A percentile compares a stretch with the other conserved stretches of the same genome.
Conservation (phyloP, 2,113 vertebrate genomes). For the Platysternon megacephalum region DNA sequence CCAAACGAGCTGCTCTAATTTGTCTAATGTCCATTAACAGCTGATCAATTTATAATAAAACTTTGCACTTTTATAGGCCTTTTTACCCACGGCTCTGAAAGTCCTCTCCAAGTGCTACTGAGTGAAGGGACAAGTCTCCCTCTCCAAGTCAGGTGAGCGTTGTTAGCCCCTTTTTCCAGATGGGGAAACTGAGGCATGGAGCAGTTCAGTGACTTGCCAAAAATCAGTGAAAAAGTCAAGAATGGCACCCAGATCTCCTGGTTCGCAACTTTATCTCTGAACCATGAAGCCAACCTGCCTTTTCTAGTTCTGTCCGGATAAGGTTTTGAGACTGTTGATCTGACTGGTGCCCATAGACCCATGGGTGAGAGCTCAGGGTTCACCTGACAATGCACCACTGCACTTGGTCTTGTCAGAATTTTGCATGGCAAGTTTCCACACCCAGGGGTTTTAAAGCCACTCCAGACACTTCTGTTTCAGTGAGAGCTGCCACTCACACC, state of each 20-base stretch:
- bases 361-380: neutral
- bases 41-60: conserved; percentile 68
- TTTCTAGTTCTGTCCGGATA: no score
- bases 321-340: neutral
- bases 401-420: neutral
- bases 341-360: neutral
- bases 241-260: neutral
- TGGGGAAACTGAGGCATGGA: neutral
- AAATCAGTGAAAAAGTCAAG: neutral
- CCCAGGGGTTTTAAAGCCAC: neutral
- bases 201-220: neutral
- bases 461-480: fast-evolving
- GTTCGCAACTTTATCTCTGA: neutral
- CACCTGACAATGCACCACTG: no score
- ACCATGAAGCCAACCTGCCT: neutral
- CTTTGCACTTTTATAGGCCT: neutral
- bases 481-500: neutral
- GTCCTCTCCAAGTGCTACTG: neutral
- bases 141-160: neutral
- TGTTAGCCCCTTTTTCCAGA: neutral
- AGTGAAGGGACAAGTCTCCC: neutral
- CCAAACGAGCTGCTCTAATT: conserved; percentile 55
- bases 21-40: conserved; percentile 63
- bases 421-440: neutral
- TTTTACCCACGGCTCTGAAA: neutral